Conservation (phyloP, 1,140 invertebrate species). For the Sweltsa coloradensis region DNA sequence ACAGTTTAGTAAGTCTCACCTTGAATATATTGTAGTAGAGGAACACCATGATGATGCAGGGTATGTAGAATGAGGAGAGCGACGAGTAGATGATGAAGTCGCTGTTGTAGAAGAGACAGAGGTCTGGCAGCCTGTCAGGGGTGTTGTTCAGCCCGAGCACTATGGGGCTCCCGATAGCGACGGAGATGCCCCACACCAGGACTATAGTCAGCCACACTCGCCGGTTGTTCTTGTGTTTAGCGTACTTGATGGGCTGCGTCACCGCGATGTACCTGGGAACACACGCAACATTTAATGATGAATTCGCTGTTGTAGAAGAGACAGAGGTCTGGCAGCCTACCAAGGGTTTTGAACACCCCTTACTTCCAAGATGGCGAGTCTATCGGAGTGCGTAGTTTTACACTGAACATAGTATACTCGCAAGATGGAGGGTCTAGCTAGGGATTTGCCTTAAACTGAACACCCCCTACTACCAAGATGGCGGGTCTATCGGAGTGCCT, state of each 20-base stretch:
- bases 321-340: conserved; percentile 60
- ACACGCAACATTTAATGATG: too few relatives aligned
- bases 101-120: conserved; percentile 94
- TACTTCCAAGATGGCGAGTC: too few relatives aligned
- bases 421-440: too few relatives aligned
- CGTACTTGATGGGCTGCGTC: conserved; percentile 97
- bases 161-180: conserved; percentile 93
- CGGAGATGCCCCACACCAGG: conserved; percentile 93
- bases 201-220: conserved; percentile 90
- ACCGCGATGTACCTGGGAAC: conserved; percentile 90
- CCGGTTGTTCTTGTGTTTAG: conserved; percentile 94
- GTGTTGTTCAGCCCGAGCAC: conserved; percentile 91
- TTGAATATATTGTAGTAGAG: conserved; percentile 98
- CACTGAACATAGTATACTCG: too few relatives aligned
- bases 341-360: too few relatives aligned
- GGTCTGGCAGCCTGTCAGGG: conserved; percentile 56
- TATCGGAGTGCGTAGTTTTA: too few relatives aligned
- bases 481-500: too few relatives aligned
- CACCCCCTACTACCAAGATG: too few relatives aligned
- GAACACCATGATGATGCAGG: conserved; percentile 97
- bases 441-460: too few relatives aligned
- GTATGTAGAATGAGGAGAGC: conserved; percentile 97
- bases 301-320: conserved; percentile 97
- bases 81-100: conserved; percentile 98
- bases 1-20: too few relatives aligned